Evolutionary conservation across 2,888 invertebrate species (phyloP).

Genomic region (Drosophila conformis): DNA sequence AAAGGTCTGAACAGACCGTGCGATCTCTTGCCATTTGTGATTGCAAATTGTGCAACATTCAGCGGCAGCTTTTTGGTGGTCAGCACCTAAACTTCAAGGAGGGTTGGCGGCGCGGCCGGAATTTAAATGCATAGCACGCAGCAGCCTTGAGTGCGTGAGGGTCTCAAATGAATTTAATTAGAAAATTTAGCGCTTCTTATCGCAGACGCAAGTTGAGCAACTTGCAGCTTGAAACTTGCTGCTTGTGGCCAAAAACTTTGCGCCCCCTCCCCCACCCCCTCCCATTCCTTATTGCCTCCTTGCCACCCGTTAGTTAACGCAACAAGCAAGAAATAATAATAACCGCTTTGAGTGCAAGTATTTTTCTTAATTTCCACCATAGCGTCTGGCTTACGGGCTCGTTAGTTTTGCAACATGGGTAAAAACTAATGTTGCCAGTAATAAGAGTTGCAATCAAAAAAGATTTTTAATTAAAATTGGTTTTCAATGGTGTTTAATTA

Average conservation of each 20-base stretch:
- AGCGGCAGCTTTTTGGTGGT: constrained; percentile 29
- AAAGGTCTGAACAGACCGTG: constrained; percentile 15
- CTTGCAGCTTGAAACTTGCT: constrained; percentile 38
- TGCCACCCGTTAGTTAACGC: not conserved
- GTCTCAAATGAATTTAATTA: constrained; percentile 83
- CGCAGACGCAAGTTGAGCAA: constrained; percentile 53
- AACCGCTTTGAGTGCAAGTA: constrained; percentile 60
- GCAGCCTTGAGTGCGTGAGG: constrained; percentile 72
- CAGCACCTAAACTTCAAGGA: constrained; percentile 23
- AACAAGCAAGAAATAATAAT: constrained; percentile 61
- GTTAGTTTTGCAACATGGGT: constrained; percentile 37
- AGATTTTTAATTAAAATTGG: constrained; percentile 56
- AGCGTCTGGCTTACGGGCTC: constrained; percentile 33
- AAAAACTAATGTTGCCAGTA: constrained; percentile 23
- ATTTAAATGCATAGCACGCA: constrained; percentile 70
- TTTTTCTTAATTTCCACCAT: constrained; percentile 72
- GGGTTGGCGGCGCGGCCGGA: constrained; percentile 1
- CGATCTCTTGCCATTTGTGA: constrained; percentile 49
- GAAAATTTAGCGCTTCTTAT: constrained; percentile 74
- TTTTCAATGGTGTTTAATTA: constrained; percentile 3
- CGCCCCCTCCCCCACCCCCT: not conserved
- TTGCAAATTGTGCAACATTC: constrained; percentile 54
- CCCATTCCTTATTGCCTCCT: constrained; percentile 2
- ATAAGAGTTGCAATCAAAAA: constrained; percentile 5
- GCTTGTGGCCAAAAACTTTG: constrained; percentile 62